Base-by-base conservation (phyloP, 2,113 vertebrate genomes). In the Eleginops maclovinus region DNA sequence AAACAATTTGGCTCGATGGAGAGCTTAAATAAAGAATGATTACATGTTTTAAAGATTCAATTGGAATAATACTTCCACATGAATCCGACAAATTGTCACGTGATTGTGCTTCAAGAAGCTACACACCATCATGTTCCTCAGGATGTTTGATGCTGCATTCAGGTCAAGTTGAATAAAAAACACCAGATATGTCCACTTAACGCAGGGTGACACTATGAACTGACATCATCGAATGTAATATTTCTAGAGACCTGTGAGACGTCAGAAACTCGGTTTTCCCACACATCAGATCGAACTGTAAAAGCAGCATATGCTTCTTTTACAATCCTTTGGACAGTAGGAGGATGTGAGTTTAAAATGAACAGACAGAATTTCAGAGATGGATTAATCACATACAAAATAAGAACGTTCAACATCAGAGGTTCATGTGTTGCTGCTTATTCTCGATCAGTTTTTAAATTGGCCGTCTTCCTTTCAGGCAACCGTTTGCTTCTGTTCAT, bases 41-140 rank as follows among this genome's bases (percentile, higher is more conserved):
- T 13, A 19, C 1, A 40, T 12, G 14, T 26, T 49, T 49, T 28
- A 63, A 10, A 46, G 13, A 49, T 19, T 6, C 16, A 61, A 43
- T 14, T 17, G n/a, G 36, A 21, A 11, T 5, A 16, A 17, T 17
- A 4, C 28, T 58, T 1, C 40, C 53, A 46, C 15, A 4, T 5
- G 3, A n/a, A 4, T 4, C 26, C 4, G 16, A 36, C 31, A 36
- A 36, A 36, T 2, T 53, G 43, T 36, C 21, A 64, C 51, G 8
- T 12, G 63, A 56, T 69, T 75, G 64, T 66, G 79, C 65, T 71
- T 60, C 44, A 47, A 60, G 59, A 60, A 70, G 60, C 65, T 53
- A 22, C 31, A 44, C 53, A 12, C 10, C 49, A 14, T 44, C 64
- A 63, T 53, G 56, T 1, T 58, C 11, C 17, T 43, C 56, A 46